Evolutionary conservation across 2,113 vertebrate species (phyloP).

Genomic region (Dissostichus mawsoni): DNA sequence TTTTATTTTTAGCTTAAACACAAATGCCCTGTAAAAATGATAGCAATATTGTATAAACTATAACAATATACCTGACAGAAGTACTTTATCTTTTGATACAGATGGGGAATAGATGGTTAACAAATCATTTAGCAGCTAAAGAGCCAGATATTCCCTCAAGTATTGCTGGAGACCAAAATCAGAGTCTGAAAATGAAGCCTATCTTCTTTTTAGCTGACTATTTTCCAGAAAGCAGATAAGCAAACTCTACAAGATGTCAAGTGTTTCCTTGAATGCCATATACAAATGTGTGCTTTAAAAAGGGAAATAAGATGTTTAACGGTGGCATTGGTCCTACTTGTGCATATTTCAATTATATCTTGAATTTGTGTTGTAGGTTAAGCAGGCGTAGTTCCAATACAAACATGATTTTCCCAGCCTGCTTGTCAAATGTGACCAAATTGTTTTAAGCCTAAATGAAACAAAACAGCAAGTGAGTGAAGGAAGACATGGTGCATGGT

Average conservation of each 20-base stretch:
- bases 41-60: background rate
- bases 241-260: conserved; percentile 23
- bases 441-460: conserved; percentile 24
- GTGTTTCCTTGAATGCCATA: background rate
- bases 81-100: conserved; percentile 1
- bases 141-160: background rate
- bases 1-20: background rate
- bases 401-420: conserved; percentile 12
- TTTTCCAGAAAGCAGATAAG: background rate
- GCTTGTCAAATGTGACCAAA: conserved; percentile 65
- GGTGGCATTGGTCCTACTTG: conserved; percentile 25
- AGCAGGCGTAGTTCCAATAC: conserved; percentile 2
- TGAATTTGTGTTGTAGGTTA: conserved; percentile 46
- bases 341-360: conserved; percentile 38
- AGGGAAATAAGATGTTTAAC: conserved; percentile 23
- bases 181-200: background rate
- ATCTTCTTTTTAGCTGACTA: background rate
- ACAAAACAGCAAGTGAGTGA: conserved; percentile 21
- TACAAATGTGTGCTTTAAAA: conserved; percentile 19
- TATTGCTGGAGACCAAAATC: background rate
- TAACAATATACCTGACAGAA: background rate
- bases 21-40: background rate
- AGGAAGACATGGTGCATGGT: conserved; percentile 39
- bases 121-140: background rate
- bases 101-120: background rate